Evolutionary conservation across 1,140 invertebrate species (phyloP).

Genomic region (Drosophila burlai): DNA sequence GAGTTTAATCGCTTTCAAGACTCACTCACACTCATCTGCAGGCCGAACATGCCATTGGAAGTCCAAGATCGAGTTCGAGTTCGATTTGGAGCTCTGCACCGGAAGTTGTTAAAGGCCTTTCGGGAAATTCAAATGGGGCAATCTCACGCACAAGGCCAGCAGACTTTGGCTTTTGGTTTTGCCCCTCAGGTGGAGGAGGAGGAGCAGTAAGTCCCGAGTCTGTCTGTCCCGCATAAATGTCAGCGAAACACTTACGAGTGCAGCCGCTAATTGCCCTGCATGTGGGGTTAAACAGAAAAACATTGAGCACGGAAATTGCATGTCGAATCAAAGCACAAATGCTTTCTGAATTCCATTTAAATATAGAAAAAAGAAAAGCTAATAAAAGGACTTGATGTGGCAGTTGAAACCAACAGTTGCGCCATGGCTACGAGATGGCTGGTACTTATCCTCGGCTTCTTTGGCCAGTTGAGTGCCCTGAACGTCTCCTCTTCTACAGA

Average conservation of each 20-base stretch:
- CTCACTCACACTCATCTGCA: slow-evolving; percentile 29
- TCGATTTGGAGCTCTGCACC: slow-evolving; percentile 19
- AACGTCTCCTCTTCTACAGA: not conserved
- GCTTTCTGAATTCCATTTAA: slow-evolving; percentile 12
- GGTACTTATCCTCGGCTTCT: slow-evolving; percentile 10
- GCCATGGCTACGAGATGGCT: not conserved
- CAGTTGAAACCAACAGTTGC: not conserved
- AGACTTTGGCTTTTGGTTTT: slow-evolving; percentile 13
- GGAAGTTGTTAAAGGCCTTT: slow-evolving; percentile 57
- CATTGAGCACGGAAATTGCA: slow-evolving; percentile 44
- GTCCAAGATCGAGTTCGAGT: slow-evolving; percentile 29
- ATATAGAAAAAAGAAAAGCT: not conserved
- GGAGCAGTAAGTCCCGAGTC: not conserved
- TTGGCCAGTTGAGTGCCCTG: slow-evolving; percentile 9
- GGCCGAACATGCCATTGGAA: slow-evolving; percentile 39
- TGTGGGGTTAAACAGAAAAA: slow-evolving; percentile 13
- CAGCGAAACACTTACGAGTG: slow-evolving; percentile 32
- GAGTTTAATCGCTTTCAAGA: slow-evolving; percentile 34
- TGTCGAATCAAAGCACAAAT: slow-evolving; percentile 16
- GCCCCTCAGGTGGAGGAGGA: slow-evolving; percentile 12
- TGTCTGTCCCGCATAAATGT: slow-evolving; percentile 40
- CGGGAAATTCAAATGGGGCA: slow-evolving; percentile 49
- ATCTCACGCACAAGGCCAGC: slow-evolving; percentile 51
- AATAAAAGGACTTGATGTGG: slow-evolving; percentile 6
- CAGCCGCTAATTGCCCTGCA: slow-evolving; percentile 48